Conservation (phyloP, 2,113 vertebrate species). For the Vulpes lagopus region DNA sequence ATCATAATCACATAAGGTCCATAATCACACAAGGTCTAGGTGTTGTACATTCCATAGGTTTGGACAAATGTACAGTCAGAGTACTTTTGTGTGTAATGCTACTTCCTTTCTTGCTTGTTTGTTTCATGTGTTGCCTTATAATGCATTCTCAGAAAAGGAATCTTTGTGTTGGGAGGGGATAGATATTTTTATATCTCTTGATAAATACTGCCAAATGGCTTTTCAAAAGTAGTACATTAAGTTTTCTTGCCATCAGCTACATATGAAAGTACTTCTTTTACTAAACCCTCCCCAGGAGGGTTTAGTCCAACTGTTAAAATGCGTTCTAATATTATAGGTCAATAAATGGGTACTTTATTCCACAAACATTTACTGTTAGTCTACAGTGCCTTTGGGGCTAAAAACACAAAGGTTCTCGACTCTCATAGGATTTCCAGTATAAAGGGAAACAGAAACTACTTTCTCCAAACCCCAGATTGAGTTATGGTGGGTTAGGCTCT, state of each 20-base stretch:
- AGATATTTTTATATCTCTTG: neutral
- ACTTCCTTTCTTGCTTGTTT: neutral
- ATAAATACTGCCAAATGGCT: neutral
- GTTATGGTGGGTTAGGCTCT: neutral
- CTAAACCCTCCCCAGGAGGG: neutral
- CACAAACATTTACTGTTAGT: conserved; percentile 16
- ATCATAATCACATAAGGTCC: neutral
- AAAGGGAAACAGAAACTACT: neutral
- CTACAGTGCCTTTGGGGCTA: neutral
- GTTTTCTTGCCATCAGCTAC: neutral
- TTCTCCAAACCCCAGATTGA: neutral
- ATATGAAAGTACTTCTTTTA: neutral
- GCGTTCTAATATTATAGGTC: neutral
- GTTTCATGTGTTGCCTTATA: neutral
- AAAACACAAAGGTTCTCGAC: neutral
- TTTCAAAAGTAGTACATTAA: conserved; percentile 4
- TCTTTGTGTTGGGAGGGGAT: neutral
- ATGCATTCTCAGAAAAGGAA: neutral
- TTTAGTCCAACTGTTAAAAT: neutral
- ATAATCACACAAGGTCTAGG: neutral
- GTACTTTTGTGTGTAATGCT: neutral
- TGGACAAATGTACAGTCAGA: neutral
- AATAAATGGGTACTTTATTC: neutral
- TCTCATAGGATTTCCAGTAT: neutral
- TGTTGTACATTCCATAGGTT: neutral